Conservation (phyloP, 2,113 vertebrate species). For the Agapornis roseicollis region DNA sequence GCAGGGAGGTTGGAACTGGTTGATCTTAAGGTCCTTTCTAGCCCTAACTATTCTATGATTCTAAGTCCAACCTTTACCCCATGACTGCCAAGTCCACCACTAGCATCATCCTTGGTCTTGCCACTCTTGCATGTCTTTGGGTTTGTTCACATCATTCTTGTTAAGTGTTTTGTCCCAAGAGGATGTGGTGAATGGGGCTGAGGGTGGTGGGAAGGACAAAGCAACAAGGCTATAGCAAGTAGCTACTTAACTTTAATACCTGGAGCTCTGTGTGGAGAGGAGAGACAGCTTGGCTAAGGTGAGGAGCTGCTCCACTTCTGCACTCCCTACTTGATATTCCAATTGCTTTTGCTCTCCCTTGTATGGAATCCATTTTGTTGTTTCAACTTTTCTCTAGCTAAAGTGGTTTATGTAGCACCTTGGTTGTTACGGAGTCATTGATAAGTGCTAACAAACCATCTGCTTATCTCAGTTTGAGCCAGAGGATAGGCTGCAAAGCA, state of each 20-base stretch:
- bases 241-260: background rate
- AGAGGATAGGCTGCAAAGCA: conserved; percentile 12
- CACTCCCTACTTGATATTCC: background rate
- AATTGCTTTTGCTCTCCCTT: background rate
- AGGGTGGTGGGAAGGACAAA: background rate
- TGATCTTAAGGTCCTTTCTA: too few relatives aligned
- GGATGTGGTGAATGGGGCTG: background rate
- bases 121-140: background rate
- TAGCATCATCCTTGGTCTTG: accelerated
- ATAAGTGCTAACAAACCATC: conserved; percentile 54
- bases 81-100: background rate
- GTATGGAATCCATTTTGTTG: conserved; percentile 21
- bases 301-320: background rate
- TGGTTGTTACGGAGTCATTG: conserved; percentile 47
- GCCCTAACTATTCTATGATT: too few relatives aligned
- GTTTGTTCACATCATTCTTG: background rate
- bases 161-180: background rate
- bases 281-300: background rate
- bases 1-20: too few relatives aligned
- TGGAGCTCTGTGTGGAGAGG: background rate
- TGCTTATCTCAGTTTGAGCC: conserved; percentile 52
- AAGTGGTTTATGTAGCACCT: conserved; percentile 43
- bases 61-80: background rate
- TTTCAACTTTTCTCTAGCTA: conserved; percentile 24
- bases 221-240: background rate